A percentile compares a stretch with the other conserved stretches of the same genome.
Conservation (phyloP, 1,140 invertebrate genomes). For the Apolygus lucorum region DNA sequence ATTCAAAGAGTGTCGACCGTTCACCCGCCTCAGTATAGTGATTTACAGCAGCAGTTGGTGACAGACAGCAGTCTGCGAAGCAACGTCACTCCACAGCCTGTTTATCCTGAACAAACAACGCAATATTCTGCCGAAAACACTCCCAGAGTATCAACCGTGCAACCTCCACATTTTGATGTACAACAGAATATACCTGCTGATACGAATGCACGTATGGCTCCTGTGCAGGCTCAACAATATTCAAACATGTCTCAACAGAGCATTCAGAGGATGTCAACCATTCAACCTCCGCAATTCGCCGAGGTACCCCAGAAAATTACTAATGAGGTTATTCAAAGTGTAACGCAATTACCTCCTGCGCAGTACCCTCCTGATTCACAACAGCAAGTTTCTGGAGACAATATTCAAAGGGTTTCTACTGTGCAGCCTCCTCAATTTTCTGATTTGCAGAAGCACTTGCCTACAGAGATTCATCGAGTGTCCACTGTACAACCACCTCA, state of each 20-base stretch:
- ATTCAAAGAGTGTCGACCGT: neutral
- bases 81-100: too few species aligned
- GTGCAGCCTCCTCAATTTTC: constrained; percentile 38
- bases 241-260: too few species aligned
- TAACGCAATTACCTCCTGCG: neutral
- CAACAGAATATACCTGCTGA: too few species aligned
- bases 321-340: neutral
- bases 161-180: constrained; percentile 37
- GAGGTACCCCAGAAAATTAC: neutral
- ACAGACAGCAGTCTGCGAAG: neutral
- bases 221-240: too few species aligned
- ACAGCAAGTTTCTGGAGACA: constrained; percentile 31
- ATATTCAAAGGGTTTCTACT: constrained; percentile 19
- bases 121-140: too few species aligned
- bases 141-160: constrained; percentile 16
- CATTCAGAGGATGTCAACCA: too few species aligned
- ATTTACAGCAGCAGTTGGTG: neutral
- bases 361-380: too few species aligned
- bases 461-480: constrained; percentile 17
- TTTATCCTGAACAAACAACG: too few species aligned
- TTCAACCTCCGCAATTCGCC: too few species aligned
- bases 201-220: too few species aligned
- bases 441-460: constrained; percentile 22
- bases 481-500: constrained; percentile 39
- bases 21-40: neutral